These are phyloP conservation scores for Rhabdornis inornatus DNA, from an alignment of 2,113 vertebrate species.

Conservation along the genomic window DNA sequence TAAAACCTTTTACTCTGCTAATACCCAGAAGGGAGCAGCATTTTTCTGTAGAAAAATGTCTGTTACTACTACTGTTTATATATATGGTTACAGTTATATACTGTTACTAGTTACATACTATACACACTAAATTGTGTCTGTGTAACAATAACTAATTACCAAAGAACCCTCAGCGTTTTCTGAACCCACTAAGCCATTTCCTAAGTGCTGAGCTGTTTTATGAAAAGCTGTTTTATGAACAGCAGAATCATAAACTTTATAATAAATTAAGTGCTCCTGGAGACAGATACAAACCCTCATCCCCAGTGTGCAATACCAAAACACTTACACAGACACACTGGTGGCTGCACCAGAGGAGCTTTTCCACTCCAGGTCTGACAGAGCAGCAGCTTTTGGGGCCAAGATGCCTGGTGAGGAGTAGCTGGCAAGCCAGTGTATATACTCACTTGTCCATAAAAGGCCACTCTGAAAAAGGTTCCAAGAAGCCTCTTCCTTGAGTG, in stretches of 20 bases:
- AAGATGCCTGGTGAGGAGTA: neutral
- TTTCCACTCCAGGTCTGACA: neutral
- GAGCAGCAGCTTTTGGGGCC: neutral
- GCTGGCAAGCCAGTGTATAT: neutral
- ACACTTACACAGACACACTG: rapidly evolving
- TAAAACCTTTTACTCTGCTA: neutral
- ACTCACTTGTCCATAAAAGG: constrained; percentile 93
- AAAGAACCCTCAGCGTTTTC: neutral
- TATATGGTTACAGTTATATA: neutral
- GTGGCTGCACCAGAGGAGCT: neutral
- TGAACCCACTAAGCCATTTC: neutral
- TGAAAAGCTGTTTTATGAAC: too few relatives aligned
- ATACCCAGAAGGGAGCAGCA: neutral
- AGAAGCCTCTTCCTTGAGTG: constrained; percentile 88
- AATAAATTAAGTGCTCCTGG: neutral
- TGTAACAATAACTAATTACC: neutral
- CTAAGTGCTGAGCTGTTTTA: neutral
- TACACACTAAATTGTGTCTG: neutral
- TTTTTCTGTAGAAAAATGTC: neutral
- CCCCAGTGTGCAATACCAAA: neutral
- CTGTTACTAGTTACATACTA: neutral
- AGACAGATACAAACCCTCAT: neutral
- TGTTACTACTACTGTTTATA: neutral
- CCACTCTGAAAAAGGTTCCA: constrained; percentile 94
- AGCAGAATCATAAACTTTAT: neutral